These are phyloP conservation scores for Melinaea menophilus DNA, from an alignment of 2,888 invertebrate genomes.

Conservation along the genomic window DNA sequence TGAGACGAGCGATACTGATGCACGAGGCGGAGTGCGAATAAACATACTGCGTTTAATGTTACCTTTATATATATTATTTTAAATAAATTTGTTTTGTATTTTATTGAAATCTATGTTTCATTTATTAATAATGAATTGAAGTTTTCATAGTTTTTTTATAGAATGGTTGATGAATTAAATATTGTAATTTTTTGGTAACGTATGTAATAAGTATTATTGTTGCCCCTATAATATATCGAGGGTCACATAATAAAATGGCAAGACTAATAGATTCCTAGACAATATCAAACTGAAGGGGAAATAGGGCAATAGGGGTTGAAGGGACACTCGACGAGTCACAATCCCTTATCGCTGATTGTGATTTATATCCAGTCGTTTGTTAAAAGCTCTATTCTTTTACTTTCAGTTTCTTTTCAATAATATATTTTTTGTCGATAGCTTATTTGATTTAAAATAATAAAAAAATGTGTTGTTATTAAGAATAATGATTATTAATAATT, in stretches of 20 bases:
- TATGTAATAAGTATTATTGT: neutral
- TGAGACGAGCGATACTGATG: slow-evolving; percentile 64
- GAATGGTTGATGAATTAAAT: too few species aligned
- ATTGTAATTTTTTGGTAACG: too few species aligned
- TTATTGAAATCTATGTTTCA: too few species aligned
- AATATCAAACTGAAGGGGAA: slow-evolving; percentile 1
- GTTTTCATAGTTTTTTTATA: too few species aligned
- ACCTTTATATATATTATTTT: neutral
- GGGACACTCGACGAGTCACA: slow-evolving; percentile 18
- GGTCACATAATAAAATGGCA: slow-evolving; percentile 2
- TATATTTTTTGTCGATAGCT: too few species aligned
- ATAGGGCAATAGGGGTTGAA: neutral
- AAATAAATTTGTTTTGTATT: neutral
- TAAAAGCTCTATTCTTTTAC: neutral
- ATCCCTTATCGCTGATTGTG: slow-evolving; percentile 25
- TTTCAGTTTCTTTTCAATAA: neutral
- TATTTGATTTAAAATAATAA: too few species aligned
- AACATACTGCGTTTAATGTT: neutral
- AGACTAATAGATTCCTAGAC: slow-evolving; percentile 4
- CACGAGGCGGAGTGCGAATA: slow-evolving; percentile 64
- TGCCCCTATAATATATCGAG: neutral
- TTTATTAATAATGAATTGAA: too few species aligned
- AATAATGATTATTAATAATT: too few species aligned
- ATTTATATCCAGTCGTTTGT: slow-evolving; percentile 19
- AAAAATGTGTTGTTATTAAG: too few species aligned